Evolutionary conservation across 2,888 invertebrate species (phyloP).

Genomic region (Pseudoips prasinana): DNA sequence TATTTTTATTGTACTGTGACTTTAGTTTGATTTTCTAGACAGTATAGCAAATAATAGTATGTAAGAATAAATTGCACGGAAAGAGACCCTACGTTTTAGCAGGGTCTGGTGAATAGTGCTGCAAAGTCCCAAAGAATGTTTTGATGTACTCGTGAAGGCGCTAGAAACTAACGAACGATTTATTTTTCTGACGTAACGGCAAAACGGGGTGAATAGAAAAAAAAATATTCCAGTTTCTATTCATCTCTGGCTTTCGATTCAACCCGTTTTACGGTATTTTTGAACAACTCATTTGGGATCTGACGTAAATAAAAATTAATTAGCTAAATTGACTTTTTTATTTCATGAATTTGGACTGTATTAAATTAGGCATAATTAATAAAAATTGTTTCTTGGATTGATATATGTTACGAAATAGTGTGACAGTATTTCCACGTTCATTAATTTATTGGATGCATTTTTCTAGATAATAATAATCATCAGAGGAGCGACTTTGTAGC

Average conservation of each 20-base stretch:
- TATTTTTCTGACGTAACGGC: no score
- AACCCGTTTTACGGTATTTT: no score
- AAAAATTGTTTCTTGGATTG: conserved; percentile 57
- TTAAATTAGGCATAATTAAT: conserved; percentile 44
- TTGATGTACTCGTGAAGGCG: conserved; percentile 57
- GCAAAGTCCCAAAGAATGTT: conserved; percentile 78
- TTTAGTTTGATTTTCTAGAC: conserved; percentile 65
- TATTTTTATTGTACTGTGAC: conserved; percentile 67
- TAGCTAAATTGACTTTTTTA: conserved; percentile 34
- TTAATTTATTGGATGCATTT: no score
- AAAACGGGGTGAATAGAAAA: no score
- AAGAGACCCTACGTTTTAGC: conserved; percentile 76
- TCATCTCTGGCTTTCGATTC: no score
- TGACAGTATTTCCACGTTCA: no score
- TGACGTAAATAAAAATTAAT: conserved; percentile 27
- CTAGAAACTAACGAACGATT: conserved; percentile 24
- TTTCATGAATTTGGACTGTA: conserved; percentile 48
- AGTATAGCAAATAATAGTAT: conserved; percentile 69
- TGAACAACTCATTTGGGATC: conserved; percentile 9
- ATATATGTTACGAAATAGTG: no score
- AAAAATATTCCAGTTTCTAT: no score
- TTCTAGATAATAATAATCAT: no score
- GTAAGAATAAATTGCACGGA: conserved; percentile 67
- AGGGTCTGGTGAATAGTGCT: conserved; percentile 71
- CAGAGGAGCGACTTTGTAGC: no score